Conservation (phyloP, 2,797 vertebrate genomes). For the Scomberomorus guttatus region DNA sequence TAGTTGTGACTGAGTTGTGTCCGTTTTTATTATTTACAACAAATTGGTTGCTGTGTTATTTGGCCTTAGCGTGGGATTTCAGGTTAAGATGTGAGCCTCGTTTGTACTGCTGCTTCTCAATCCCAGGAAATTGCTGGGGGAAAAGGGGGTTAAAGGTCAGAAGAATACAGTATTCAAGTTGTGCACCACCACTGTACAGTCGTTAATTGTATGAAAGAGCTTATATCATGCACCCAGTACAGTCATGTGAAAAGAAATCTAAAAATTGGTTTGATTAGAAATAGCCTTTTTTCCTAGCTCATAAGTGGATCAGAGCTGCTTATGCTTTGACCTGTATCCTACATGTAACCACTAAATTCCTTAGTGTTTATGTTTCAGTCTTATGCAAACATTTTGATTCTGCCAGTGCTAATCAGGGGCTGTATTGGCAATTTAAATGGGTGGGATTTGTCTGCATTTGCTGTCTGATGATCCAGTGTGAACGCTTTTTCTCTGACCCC, state of each 20-base stretch:
- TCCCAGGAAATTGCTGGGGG: slow-evolving; percentile 39
- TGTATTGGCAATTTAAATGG: neutral
- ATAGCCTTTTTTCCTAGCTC: neutral
- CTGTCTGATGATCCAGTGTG: neutral
- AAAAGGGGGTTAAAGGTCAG: slow-evolving; percentile 39
- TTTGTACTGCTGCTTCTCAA: slow-evolving; percentile 41
- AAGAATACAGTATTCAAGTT: slow-evolving; percentile 12
- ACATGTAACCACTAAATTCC: neutral
- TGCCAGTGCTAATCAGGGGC: neutral
- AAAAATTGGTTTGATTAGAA: neutral
- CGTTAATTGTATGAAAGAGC: neutral
- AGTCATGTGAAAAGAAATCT: slow-evolving; percentile 15
- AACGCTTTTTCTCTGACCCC: slow-evolving; percentile 16
- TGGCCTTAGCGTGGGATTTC: neutral
- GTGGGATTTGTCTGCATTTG: slow-evolving; percentile 10
- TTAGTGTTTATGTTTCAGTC: neutral
- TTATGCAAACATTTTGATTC: neutral
- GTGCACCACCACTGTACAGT: slow-evolving; percentile 2
- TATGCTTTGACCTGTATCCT: neutral
- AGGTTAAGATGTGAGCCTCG: slow-evolving; percentile 18
- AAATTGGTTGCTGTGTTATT: slow-evolving; percentile 16
- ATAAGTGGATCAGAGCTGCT: neutral
- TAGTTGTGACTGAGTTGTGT: neutral
- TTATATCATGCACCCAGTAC: neutral
- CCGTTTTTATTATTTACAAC: slow-evolving; percentile 8